These are phyloP conservation scores for Menura novaehollandiae DNA, from an alignment of 2,113 vertebrate species.

Conservation along the genomic window DNA sequence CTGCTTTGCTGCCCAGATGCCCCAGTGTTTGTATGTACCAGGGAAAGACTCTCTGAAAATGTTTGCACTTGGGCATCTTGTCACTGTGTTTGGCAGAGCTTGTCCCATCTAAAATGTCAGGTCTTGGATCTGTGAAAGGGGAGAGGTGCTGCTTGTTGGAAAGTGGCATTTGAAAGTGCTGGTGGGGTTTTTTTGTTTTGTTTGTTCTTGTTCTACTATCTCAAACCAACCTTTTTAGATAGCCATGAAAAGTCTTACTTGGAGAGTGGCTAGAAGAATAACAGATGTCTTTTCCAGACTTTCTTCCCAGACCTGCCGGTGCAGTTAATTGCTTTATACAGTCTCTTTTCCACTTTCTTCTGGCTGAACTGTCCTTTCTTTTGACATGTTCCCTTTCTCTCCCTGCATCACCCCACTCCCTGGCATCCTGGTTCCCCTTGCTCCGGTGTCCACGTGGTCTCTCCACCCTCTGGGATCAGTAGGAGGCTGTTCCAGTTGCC, in stretches of 20 bases:
- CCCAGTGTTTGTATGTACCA: neutral
- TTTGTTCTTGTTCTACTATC: neutral
- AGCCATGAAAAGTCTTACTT: neutral
- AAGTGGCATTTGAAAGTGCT: neutral
- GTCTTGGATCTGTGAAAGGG: neutral
- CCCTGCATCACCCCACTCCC: neutral
- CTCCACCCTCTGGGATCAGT: neutral
- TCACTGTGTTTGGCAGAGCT: neutral
- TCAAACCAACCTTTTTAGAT: neutral
- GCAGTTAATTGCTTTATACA: neutral
- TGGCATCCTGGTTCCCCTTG: neutral
- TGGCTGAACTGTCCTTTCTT: neutral
- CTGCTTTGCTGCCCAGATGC: neutral
- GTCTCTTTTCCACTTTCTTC: neutral
- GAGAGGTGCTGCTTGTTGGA: neutral
- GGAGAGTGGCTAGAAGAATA: neutral
- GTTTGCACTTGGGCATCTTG: neutral
- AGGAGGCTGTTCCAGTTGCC: neutral
- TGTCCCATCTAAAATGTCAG: neutral
- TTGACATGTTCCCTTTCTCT: neutral
- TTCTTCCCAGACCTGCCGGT: neutral
- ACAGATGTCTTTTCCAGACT: neutral
- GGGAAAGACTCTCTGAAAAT: neutral
- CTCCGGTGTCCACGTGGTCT: fast-evolving
- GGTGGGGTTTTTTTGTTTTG: too few species aligned